phyloP scores from a whole-genome alignment of 2,113 vertebrate species.

The Verasper variegatus region DNA sequence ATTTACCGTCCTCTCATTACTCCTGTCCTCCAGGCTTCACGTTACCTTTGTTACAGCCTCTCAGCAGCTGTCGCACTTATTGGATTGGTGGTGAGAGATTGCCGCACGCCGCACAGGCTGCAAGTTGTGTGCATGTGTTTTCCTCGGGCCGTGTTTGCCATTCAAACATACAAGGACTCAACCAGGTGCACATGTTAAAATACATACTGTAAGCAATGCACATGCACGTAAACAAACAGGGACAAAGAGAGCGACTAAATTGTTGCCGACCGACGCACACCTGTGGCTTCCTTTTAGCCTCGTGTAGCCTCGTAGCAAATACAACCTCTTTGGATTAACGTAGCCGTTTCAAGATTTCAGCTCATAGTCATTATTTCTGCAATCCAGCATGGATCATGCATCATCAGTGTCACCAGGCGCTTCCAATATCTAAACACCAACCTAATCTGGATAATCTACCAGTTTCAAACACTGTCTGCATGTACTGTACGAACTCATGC shows the following conservation, averaged over 20 bases:
- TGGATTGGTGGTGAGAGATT: constrained; percentile 68
- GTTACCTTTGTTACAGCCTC: constrained; percentile 41
- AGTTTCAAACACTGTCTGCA: neutral
- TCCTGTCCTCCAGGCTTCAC: constrained; percentile 30
- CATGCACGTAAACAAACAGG: constrained; percentile 1
- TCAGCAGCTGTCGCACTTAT: constrained; percentile 64
- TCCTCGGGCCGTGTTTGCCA: neutral
- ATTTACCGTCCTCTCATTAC: constrained; percentile 63
- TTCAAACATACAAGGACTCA: constrained; percentile 36
- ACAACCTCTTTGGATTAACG: constrained; percentile 53
- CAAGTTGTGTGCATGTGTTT: constrained; percentile 32
- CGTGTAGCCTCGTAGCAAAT: constrained; percentile 32
- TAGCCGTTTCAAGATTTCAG: constrained; percentile 41
- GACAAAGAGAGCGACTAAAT: constrained; percentile 9
- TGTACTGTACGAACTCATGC: neutral
- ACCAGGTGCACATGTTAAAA: constrained; percentile 3
- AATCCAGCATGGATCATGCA: constrained; percentile 44
- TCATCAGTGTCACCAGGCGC: constrained; percentile 3
- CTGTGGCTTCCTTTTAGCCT: constrained; percentile 27
- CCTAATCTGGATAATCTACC: constrained; percentile 30
- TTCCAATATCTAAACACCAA: constrained; percentile 38
- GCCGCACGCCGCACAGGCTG: constrained; percentile 26
- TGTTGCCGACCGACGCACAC: constrained; percentile 20
- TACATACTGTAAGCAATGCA: neutral
- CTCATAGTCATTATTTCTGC: constrained; percentile 48